Evolutionary conservation across 2,113 vertebrate species (phyloP).

Genomic region (Malurus elegans): DNA sequence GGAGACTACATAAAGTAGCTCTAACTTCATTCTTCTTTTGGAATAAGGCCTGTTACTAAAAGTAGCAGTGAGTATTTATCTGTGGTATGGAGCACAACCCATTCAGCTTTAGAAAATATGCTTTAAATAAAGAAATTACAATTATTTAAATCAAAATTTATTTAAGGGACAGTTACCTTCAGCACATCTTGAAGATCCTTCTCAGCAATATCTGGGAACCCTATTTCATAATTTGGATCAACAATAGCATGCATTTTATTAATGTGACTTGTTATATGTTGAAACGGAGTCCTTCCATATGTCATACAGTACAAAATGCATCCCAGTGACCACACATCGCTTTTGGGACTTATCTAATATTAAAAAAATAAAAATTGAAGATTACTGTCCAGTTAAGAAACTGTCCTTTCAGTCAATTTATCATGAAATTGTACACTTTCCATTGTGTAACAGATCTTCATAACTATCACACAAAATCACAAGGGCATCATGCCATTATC

Average conservation of each 20-base stretch:
- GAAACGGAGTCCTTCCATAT: constrained; percentile 94
- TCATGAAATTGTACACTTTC: neutral
- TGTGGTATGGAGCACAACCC: neutral
- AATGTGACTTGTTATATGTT: constrained; percentile 92
- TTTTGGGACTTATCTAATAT: constrained; percentile 91
- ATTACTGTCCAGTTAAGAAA: neutral
- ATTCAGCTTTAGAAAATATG: neutral
- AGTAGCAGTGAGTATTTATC: neutral
- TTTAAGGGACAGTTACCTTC: constrained; percentile 76
- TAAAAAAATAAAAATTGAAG: neutral
- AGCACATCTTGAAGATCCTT: constrained; percentile 92
- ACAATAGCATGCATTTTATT: constrained; percentile 92
- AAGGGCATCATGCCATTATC: neutral
- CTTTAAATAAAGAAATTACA: neutral
- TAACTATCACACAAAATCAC: neutral
- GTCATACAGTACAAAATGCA: constrained; percentile 98
- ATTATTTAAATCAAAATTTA: neutral
- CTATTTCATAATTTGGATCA: constrained; percentile 85
- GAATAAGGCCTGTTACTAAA: neutral
- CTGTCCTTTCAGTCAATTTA: neutral
- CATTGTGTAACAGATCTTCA: neutral
- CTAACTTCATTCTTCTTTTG: neutral
- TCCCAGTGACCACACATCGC: constrained; percentile 95
- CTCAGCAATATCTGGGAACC: constrained; percentile 89
- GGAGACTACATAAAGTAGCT: neutral